A percentile compares a stretch with the other conserved stretches of the same genome.
phyloP scores from a whole-genome alignment of 2,113 vertebrate genomes.

The Fukomys damarensis region DNA sequence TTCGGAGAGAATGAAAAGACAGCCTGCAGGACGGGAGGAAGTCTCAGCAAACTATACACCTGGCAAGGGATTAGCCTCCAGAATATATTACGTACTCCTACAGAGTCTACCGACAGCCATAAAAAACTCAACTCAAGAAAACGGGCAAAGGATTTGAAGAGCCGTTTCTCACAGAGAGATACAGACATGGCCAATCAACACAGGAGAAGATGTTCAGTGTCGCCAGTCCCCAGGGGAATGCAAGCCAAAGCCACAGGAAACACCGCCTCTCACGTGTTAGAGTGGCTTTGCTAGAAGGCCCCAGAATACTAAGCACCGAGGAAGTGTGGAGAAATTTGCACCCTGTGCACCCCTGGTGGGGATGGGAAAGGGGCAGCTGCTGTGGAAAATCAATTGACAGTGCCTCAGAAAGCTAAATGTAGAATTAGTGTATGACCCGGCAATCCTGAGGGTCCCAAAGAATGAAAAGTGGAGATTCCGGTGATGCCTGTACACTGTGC shows the following conservation, averaged over 20 bases:
- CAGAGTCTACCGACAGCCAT: not conserved
- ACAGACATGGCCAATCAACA: not conserved
- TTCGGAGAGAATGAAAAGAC: not conserved
- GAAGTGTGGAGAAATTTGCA: accelerated
- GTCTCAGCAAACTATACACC: too few species aligned
- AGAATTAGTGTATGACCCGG: not conserved
- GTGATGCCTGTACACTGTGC: accelerated
- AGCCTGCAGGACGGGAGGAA: not conserved
- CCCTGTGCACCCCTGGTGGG: accelerated
- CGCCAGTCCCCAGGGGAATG: accelerated
- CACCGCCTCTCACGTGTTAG: accelerated
- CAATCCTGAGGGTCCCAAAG: not conserved
- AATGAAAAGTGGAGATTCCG: not conserved
- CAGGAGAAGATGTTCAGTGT: accelerated
- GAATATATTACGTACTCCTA: too few species aligned
- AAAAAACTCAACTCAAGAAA: not conserved
- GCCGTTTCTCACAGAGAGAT: not conserved
- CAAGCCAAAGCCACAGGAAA: not conserved
- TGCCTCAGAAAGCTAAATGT: not conserved
- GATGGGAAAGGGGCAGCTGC: not conserved
- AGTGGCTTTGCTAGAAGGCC: not conserved
- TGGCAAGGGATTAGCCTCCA: not conserved
- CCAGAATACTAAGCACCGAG: not conserved
- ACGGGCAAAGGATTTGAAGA: not conserved
- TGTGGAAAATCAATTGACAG: not conserved